Evolutionary conservation across 2,888 invertebrate genomes (phyloP).

Genomic region (Amblyjoppa fuscipennis): DNA sequence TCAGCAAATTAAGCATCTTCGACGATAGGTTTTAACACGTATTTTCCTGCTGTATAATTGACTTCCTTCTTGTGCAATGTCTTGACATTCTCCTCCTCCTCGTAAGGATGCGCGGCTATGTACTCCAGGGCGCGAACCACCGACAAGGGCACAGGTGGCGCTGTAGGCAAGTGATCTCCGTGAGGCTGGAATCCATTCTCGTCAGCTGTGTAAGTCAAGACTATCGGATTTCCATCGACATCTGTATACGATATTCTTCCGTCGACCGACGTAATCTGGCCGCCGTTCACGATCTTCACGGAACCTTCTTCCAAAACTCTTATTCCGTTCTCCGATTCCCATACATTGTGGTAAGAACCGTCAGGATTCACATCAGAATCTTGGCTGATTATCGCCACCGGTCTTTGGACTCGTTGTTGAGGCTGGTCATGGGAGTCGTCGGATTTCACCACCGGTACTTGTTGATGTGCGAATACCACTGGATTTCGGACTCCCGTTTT

Average conservation of each 20-base stretch:
- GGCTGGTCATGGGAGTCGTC: background rate
- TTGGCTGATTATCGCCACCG: slow-evolving; percentile 66
- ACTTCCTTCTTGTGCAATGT: background rate
- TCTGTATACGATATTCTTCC: slow-evolving; percentile 71
- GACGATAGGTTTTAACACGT: background rate
- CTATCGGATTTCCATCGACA: slow-evolving; percentile 67
- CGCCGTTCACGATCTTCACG: slow-evolving; percentile 55
- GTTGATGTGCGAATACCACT: slow-evolving; percentile 55
- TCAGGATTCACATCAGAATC: slow-evolving; percentile 69
- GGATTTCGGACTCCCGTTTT: slow-evolving; percentile 32
- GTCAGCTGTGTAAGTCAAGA: slow-evolving; percentile 71
- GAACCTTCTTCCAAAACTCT: slow-evolving; percentile 70
- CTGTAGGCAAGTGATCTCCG: slow-evolving; percentile 70
- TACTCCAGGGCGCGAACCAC: slow-evolving; percentile 71
- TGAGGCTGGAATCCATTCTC: slow-evolving; percentile 73
- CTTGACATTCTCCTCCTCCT: slow-evolving; percentile 37
- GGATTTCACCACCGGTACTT: slow-evolving; percentile 63
- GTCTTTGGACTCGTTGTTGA: slow-evolving; percentile 8
- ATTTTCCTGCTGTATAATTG: background rate
- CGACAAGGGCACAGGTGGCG: slow-evolving; percentile 63
- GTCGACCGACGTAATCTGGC: slow-evolving; percentile 51
- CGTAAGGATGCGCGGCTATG: slow-evolving; percentile 70
- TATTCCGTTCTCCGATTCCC: slow-evolving; percentile 74
- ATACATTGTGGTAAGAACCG: slow-evolving; percentile 69
- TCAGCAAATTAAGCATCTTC: background rate